phyloP scores from a whole-genome alignment of 2,888 invertebrate species.

The Marronus borbonicus region DNA sequence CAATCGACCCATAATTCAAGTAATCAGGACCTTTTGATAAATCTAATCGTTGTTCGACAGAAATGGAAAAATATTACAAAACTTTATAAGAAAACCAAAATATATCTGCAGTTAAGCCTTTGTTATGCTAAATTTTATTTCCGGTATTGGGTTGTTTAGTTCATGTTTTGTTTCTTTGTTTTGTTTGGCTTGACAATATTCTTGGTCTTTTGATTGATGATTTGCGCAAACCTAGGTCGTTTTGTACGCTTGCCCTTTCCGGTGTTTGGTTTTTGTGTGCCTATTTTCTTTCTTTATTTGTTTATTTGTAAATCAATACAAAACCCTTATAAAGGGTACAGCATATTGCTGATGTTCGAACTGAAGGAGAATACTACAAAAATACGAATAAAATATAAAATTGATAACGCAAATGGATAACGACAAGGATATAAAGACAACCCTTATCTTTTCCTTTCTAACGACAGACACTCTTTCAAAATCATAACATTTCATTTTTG shows the following conservation, averaged over 20 bases:
- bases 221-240: slow-evolving; percentile 39
- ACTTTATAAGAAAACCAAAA: too few species aligned
- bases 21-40: too few species aligned
- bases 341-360: slow-evolving; percentile 29
- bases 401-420: slow-evolving; percentile 14
- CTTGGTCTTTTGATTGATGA: slow-evolving; percentile 12
- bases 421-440: slow-evolving; percentile 25
- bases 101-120: neutral
- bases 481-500: slow-evolving; percentile 43
- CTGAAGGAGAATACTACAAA: neutral
- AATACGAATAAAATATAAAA: neutral
- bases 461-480: slow-evolving; percentile 36
- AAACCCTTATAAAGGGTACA: slow-evolving; percentile 25
- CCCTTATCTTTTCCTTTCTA: slow-evolving; percentile 4
- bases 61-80: too few species aligned
- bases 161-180: slow-evolving; percentile 27
- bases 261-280: slow-evolving; percentile 15
- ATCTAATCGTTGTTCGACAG: too few species aligned
- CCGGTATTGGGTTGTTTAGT: slow-evolving; percentile 20
- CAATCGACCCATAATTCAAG: too few species aligned
- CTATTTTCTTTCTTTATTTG: slow-evolving; percentile 16
- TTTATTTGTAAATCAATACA: slow-evolving; percentile 6
- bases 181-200: slow-evolving; percentile 32
- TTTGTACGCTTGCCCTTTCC: slow-evolving; percentile 36
- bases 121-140: slow-evolving; percentile 9